Conservation (phyloP, 2,888 invertebrate genomes). For the Dasysyrphus tricinctus region DNA sequence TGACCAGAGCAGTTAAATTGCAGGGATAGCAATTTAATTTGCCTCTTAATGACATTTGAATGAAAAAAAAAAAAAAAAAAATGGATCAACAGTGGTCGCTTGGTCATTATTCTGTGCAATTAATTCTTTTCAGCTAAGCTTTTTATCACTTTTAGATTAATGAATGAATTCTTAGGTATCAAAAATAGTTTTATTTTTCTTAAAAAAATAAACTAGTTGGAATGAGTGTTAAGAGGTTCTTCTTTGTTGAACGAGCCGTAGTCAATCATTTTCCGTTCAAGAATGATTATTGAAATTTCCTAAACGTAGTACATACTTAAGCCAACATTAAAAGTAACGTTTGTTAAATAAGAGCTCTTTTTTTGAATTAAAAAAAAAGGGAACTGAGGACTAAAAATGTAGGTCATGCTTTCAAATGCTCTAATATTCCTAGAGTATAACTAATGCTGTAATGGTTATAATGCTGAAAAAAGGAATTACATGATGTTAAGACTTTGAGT, state of each 20-base stretch:
- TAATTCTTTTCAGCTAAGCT: conserved; percentile 46
- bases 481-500: background rate
- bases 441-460: background rate
- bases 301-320: conserved; percentile 25
- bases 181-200: conserved; percentile 1
- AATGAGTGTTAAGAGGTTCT: conserved; percentile 23
- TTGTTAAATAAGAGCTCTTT: background rate
- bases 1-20: background rate
- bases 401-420: conserved; percentile 20
- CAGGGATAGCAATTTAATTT: conserved; percentile 36
- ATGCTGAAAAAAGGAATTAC: background rate
- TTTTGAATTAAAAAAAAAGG: background rate
- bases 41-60: background rate
- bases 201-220: background rate
- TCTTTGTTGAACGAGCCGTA: background rate
- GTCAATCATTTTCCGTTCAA: conserved; percentile 14
- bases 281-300: conserved; percentile 54
- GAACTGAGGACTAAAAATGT: background rate
- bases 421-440: background rate
- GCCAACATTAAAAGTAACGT: background rate
- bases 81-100: background rate
- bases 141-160: conserved; percentile 39
- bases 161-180: conserved; percentile 27
- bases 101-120: conserved; percentile 43
- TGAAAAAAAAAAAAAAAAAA: background rate